Conservation (phyloP, 2,113 vertebrate species). For the Sceloporus undulatus region DNA sequence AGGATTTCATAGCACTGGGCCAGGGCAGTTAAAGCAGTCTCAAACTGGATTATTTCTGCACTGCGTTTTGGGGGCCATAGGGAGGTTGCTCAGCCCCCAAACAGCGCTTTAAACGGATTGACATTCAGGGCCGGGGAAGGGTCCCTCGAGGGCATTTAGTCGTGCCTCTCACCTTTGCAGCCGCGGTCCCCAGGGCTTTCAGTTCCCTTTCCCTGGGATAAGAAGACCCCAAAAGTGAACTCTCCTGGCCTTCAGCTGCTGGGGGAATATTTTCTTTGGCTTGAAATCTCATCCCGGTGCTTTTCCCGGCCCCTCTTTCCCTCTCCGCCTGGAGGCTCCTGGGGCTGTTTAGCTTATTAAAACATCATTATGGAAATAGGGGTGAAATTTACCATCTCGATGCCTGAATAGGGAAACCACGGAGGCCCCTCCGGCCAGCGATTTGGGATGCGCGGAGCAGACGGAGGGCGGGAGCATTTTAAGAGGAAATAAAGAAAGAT, state of each 20-base stretch:
- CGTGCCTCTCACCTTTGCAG: too few relatives aligned
- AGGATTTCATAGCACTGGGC: too few relatives aligned
- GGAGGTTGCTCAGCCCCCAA: conserved; percentile 9
- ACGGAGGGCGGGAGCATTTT: neutral
- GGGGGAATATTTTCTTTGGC: neutral
- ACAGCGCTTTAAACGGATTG: conserved; percentile 28
- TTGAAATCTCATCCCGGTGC: neutral
- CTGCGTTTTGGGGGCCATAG: too few relatives aligned
- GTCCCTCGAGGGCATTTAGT: neutral
- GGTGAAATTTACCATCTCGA: conserved; percentile 73
- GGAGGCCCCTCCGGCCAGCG: conserved; percentile 11
- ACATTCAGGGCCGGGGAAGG: too few relatives aligned
- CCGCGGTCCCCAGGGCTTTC: too few relatives aligned
- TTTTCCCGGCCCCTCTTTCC: neutral
- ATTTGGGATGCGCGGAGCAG: neutral
- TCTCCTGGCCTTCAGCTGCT: neutral
- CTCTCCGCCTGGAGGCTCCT: neutral
- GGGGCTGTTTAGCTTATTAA: conserved; percentile 68
- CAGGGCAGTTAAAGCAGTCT: too few relatives aligned
- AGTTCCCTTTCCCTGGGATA: neutral
- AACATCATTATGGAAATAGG: conserved; percentile 77
- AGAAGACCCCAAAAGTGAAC: rapidly evolving
- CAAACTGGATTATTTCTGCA: too few relatives aligned
- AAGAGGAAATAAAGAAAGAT: neutral
- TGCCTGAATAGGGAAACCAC: conserved; percentile 44